Base-by-base conservation (phyloP, 1,140 invertebrate species). In the Solenopsis fugax region DNA sequence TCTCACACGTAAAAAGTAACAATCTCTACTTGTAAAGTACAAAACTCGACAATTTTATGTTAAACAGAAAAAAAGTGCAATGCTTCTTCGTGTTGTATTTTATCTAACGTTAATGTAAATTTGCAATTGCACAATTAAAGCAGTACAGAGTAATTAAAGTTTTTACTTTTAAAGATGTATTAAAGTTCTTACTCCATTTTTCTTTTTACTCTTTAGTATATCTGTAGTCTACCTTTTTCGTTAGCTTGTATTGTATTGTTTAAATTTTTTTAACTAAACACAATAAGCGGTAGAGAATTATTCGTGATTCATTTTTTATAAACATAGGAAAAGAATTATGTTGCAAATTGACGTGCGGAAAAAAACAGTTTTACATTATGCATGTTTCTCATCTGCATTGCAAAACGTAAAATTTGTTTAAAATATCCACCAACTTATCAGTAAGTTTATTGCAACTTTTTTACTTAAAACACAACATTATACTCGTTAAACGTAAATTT, bases 101-200 rank as follows among this genome's bases (percentile, higher is more conserved):
- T 58, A 82, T n/a, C 18, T 12, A 34, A 52, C 18, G 1, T 64
- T 80, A 80, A 69, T 54, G 77, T 41, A 80, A 41, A 69, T 67
- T 65, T 78, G 37, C 12, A 29, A 12, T 65, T 80, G 29, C n/a
- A 41, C 45, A 60, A 67, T 67, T 67, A 4, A 80, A 12, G 13
- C n/a, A 21, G 5, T 1, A 21, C 21, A 45, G 37, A n/a, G 6
- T 67, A 67, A 21, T 45, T 34, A 45, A 45, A 21, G 7, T 65
- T 21, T 1, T 24, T 60, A 24, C 5, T 64, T 3, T 41, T 41
- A 77, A 34, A 45, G 21, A 3, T 60, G 4, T 29, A 62, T 77
- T 77, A 77, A 10, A 77, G 2, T 37, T 45, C 2, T 72, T 29
- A 71, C 18, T 24, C 0, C 41, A 9, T 4, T 24, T 69, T 4